Percentiles rank a stretch among this genome's conserved stretches.
Evolutionary conservation across 2,113 vertebrate genomes (phyloP).

Genomic region (Pongo abelii): DNA sequence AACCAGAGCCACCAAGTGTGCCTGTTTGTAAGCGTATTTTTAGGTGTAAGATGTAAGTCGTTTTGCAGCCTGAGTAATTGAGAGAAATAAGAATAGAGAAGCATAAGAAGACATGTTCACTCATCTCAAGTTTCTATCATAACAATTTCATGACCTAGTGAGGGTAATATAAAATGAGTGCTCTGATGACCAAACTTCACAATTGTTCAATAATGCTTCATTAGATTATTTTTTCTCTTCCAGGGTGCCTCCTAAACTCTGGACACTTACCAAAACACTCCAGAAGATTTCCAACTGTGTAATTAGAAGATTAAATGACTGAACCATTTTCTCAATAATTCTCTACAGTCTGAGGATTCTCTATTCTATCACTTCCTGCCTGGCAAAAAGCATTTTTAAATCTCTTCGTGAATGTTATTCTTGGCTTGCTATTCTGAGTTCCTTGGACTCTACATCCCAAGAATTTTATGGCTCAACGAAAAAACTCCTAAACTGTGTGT

Average conservation of each 20-base stretch:
- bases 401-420: not conserved
- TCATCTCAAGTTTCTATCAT: not conserved
- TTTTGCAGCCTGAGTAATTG: not conserved
- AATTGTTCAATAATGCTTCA: not conserved
- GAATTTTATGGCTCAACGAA: not conserved
- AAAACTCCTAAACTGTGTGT: not conserved
- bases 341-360: not conserved
- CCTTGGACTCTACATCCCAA: not conserved
- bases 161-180: not conserved
- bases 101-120: not conserved
- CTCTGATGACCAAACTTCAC: not conserved
- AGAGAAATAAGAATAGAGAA: not conserved
- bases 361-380: not conserved
- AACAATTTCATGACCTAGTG: not conserved
- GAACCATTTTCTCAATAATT: not conserved
- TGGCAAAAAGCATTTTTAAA: conserved; percentile 22
- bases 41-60: not conserved
- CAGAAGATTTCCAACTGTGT: conserved; percentile 32
- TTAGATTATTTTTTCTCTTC: not conserved
- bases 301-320: conserved; percentile 5
- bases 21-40: not conserved
- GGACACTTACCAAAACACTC: conserved; percentile 13
- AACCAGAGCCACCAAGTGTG: not conserved
- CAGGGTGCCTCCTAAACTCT: not conserved
- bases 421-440: conserved; percentile 17